Evolutionary conservation across 2,888 invertebrate species (phyloP).

Genomic region (Tuta absoluta): DNA sequence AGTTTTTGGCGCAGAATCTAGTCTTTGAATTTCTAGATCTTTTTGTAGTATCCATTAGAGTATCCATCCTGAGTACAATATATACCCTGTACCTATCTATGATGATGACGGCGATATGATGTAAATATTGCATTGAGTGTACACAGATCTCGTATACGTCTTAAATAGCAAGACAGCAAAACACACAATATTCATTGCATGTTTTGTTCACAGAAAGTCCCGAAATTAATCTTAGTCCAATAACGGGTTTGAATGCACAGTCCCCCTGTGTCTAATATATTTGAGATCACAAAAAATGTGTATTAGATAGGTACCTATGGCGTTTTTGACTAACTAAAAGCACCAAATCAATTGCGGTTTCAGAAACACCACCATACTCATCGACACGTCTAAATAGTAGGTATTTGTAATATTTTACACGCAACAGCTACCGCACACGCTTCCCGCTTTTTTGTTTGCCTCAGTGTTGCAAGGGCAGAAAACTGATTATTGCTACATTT

Average conservation of each 20-base stretch:
- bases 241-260: conserved; percentile 1
- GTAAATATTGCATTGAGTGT: background rate
- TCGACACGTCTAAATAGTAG: conserved; percentile 27
- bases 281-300: conserved; percentile 22
- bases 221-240: background rate
- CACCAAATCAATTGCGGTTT: conserved; percentile 29
- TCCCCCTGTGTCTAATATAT: conserved; percentile 12
- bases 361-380: conserved; percentile 28
- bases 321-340: conserved; percentile 23
- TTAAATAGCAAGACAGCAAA: background rate
- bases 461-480: conserved; percentile 19
- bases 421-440: conserved; percentile 50
- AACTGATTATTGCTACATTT: conserved; percentile 36
- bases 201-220: conserved; percentile 2
- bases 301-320: too few species aligned
- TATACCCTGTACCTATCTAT: too few species aligned
- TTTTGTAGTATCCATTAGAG: too few species aligned
- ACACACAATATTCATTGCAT: conserved; percentile 10
- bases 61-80: too few species aligned
- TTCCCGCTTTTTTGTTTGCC: conserved; percentile 44
- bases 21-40: too few species aligned
- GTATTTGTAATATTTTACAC: conserved; percentile 28
- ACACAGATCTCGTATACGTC: background rate
- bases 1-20: too few species aligned
- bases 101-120: background rate